phyloP scores from a whole-genome alignment of 2,797 vertebrate genomes.

The Balearica regulorum region DNA sequence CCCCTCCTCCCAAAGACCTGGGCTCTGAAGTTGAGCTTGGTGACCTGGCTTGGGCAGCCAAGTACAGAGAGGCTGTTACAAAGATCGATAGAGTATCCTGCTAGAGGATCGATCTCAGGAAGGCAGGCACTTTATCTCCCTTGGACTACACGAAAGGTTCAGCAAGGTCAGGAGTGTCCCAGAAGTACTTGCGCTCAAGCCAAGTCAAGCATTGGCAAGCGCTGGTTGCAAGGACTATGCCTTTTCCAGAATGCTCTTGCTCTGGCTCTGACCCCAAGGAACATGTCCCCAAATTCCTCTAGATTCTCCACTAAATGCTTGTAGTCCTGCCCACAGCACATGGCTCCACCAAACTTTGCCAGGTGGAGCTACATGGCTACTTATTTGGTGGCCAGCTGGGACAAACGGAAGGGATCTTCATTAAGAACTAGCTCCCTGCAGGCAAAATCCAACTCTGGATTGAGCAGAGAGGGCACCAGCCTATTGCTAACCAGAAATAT shows the following conservation, averaged over 20 bases:
- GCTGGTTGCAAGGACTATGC: neutral
- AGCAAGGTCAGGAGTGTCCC: neutral
- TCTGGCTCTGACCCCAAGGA: neutral
- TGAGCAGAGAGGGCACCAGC: neutral
- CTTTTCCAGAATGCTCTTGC: neutral
- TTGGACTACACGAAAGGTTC: neutral
- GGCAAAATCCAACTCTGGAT: neutral
- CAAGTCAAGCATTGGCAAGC: neutral
- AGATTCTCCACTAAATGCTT: neutral
- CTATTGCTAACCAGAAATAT: neutral
- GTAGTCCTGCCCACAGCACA: neutral
- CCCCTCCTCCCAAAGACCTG: neutral
- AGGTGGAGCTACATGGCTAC: neutral
- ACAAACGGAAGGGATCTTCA: neutral
- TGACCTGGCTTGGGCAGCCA: neutral
- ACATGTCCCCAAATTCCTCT: neutral
- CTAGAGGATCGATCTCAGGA: neutral
- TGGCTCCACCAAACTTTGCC: neutral
- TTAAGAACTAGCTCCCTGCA: neutral
- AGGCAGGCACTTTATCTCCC: neutral
- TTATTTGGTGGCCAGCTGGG: neutral
- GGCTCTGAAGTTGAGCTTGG: neutral
- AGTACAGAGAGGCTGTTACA: neutral
- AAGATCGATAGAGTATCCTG: neutral
- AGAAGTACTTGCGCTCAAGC: neutral